Conservation (phyloP, 2,797 vertebrate genomes). For the Myripristis jacobus region DNA sequence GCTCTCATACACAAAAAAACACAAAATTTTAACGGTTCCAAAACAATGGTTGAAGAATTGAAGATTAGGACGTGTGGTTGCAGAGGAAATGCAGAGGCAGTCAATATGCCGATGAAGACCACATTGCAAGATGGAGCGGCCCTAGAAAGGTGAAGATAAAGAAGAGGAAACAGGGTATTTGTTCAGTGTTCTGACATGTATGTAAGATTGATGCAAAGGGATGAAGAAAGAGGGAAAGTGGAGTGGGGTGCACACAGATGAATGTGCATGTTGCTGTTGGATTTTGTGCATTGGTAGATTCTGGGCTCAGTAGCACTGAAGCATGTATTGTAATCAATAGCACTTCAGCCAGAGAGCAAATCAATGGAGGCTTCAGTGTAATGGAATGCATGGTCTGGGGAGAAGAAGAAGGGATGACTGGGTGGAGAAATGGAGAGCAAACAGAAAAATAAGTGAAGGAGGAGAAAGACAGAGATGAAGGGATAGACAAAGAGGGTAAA, state of each 20-base stretch:
- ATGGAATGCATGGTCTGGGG: constrained; percentile 74
- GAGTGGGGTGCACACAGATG: constrained; percentile 18
- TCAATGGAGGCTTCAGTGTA: constrained; percentile 79
- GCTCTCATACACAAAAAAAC: too few relatives aligned
- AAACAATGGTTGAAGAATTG: constrained; percentile 52
- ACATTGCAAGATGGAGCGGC: constrained; percentile 12
- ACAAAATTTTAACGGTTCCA: constrained; percentile 49
- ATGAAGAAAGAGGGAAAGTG: constrained; percentile 13
- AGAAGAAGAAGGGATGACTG: constrained; percentile 55
- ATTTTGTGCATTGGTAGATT: constrained; percentile 46
- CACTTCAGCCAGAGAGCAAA: constrained; percentile 82
- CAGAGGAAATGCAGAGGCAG: constrained; percentile 20
- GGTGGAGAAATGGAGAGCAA: constrained; percentile 55
- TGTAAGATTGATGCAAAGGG: constrained; percentile 29
- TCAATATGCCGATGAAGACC: constrained; percentile 57
- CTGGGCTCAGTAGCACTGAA: constrained; percentile 68
- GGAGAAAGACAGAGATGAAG: constrained; percentile 35
- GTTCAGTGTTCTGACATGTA: constrained; percentile 44
- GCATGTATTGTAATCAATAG: constrained; percentile 83
- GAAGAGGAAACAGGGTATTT: constrained; percentile 22
- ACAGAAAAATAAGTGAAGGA: constrained; percentile 59
- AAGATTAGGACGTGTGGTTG: constrained; percentile 39
- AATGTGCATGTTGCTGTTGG: constrained; percentile 16
- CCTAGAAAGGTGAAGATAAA: constrained; percentile 38
- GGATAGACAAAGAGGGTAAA: constrained; percentile 10